These are phyloP conservation scores for Numenius arquata DNA, from an alignment of 2,113 vertebrate species.

Conservation along the genomic window DNA sequence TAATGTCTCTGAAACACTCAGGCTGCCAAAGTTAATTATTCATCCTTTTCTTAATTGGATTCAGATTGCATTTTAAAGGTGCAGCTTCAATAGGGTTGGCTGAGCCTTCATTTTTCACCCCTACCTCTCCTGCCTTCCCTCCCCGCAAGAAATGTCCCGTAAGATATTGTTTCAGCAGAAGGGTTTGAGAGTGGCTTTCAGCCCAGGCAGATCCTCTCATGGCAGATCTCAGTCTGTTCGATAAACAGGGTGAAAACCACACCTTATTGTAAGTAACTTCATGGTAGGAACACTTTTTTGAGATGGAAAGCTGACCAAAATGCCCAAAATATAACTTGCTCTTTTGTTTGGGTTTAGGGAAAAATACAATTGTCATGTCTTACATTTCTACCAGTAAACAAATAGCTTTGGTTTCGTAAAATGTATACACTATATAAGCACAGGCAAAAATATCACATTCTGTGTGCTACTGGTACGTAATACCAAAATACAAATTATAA, in stretches of 20 bases:
- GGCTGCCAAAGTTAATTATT: constrained; percentile 65
- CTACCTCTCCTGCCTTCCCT: neutral
- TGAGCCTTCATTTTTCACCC: neutral
- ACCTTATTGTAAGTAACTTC: fast-evolving
- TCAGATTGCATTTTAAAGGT: constrained; percentile 59
- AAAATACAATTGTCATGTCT: neutral
- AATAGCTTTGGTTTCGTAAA: neutral
- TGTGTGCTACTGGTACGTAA: neutral
- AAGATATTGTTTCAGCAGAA: neutral
- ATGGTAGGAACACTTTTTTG: neutral
- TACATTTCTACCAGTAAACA: neutral
- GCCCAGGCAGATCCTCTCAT: neutral
- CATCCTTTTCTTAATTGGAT: constrained; percentile 52
- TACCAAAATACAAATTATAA: neutral
- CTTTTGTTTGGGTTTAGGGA: neutral
- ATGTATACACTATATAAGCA: fast-evolving
- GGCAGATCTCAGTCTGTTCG: neutral
- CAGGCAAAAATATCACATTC: fast-evolving
- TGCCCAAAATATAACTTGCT: neutral
- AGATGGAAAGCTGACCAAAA: neutral
- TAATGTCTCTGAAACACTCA: constrained; percentile 46
- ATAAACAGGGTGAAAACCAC: fast-evolving
- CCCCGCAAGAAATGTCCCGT: neutral
- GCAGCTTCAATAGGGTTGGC: neutral
- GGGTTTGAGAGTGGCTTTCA: neutral